Conservation (phyloP, 2,888 invertebrate species). For the Chironomus tentans region DNA sequence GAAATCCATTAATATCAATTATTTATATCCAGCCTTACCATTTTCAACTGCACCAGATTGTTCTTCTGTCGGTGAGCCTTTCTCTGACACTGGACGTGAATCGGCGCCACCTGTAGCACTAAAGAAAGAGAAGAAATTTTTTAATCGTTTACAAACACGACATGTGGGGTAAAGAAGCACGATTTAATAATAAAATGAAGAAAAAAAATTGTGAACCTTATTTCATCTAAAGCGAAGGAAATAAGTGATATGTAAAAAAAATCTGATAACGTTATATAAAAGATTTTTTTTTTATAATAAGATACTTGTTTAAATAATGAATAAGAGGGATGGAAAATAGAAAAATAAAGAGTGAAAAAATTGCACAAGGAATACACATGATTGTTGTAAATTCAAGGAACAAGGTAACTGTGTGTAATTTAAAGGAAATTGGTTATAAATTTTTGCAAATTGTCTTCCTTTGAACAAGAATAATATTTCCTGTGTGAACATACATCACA, state of each 20-base stretch:
- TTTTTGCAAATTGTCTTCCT: too few relatives aligned
- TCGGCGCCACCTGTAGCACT: slow-evolving; percentile 88
- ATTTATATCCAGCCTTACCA: slow-evolving; percentile 46
- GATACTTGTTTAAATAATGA: not conserved
- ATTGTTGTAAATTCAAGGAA: too few relatives aligned
- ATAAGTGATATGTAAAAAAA: not conserved
- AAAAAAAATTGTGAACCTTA: not conserved
- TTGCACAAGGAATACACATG: too few relatives aligned
- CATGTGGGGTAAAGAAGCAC: not conserved
- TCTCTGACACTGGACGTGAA: slow-evolving; percentile 70
- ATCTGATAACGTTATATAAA: not conserved
- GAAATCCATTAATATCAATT: slow-evolving; percentile 29
- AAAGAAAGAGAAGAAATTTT: slow-evolving; percentile 29
- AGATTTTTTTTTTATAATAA: not conserved
- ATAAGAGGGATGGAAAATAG: not conserved
- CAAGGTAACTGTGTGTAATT: too few relatives aligned
- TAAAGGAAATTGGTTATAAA: too few relatives aligned
- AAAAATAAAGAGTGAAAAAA: too few relatives aligned
- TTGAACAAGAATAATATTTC: too few relatives aligned
- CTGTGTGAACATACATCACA: too few relatives aligned
- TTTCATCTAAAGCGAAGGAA: not conserved
- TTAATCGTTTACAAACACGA: not conserved
- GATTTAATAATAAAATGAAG: not conserved
- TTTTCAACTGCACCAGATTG: slow-evolving; percentile 71
- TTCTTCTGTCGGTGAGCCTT: slow-evolving; percentile 68